Evolutionary conservation across 2,113 vertebrate genomes (phyloP).

Genomic region (Ellobius talpinus): DNA sequence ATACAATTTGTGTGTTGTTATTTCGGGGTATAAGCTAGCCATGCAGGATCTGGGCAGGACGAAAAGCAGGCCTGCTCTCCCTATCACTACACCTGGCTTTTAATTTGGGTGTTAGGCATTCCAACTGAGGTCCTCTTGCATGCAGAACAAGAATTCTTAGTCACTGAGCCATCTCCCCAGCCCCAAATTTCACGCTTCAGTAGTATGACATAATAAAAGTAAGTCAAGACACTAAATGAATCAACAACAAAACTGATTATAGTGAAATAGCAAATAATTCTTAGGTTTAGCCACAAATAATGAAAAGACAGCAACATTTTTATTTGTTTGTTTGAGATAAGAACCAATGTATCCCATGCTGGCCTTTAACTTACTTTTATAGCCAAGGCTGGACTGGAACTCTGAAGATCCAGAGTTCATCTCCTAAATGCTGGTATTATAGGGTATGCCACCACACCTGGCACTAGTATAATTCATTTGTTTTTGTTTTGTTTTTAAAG

Average conservation of each 20-base stretch:
- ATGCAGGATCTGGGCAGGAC: too few species aligned
- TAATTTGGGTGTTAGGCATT: background rate
- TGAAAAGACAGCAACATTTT: background rate
- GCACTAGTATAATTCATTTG: background rate
- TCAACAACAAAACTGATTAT: conserved; percentile 46
- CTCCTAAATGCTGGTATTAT: background rate
- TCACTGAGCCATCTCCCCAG: background rate
- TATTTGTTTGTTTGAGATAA: background rate
- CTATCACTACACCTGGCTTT: too few species aligned
- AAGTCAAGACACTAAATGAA: conserved; percentile 26
- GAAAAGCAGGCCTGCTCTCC: too few species aligned
- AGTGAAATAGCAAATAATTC: conserved; percentile 13
- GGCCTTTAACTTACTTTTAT: background rate
- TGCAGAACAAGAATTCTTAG: background rate
- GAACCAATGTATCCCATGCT: background rate
- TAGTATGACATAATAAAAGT: conserved; percentile 9
- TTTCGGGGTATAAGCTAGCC: too few species aligned
- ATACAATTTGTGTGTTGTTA: too few species aligned
- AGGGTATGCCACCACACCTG: background rate
- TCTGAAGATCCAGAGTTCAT: background rate
- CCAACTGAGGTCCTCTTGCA: background rate
- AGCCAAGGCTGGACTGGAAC: background rate
- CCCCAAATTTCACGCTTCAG: background rate
- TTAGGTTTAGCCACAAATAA: conserved; percentile 33
- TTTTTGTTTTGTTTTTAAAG: background rate